Evolutionary conservation across 2,888 invertebrate species (phyloP).

Genomic region (Raillietiella orientalis): DNA sequence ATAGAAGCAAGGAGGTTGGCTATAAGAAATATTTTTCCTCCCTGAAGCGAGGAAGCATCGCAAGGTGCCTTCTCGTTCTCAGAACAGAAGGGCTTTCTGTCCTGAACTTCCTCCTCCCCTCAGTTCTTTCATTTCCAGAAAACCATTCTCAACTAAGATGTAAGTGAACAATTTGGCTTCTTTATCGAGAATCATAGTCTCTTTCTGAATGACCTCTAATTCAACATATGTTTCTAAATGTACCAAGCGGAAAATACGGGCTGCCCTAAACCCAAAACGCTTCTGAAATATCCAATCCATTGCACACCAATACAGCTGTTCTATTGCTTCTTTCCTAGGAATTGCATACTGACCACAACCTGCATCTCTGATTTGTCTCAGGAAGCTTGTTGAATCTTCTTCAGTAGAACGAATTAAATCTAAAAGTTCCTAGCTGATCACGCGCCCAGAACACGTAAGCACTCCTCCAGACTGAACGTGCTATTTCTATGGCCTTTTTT

Average conservation of each 20-base stretch:
- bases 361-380: constrained; percentile 40
- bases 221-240: constrained; percentile 38
- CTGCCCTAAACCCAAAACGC: constrained; percentile 49
- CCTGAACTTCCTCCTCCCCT: constrained; percentile 33
- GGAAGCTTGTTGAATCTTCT: constrained; percentile 41
- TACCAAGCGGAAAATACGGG: constrained; percentile 42
- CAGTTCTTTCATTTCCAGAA: constrained; percentile 31
- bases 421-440: neutral
- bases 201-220: constrained; percentile 62
- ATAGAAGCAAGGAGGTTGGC: too few species aligned
- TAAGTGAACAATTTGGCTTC: constrained; percentile 68
- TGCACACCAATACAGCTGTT: constrained; percentile 30
- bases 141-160: constrained; percentile 44
- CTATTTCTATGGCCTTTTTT: constrained; percentile 21
- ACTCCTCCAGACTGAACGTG: constrained; percentile 35
- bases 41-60: too few species aligned
- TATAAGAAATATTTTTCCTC: too few species aligned
- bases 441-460: constrained; percentile 32
- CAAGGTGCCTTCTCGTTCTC: too few species aligned
- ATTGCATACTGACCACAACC: constrained; percentile 51
- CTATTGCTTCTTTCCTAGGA: constrained; percentile 31
- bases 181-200: constrained; percentile 75
- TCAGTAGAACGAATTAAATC: constrained; percentile 17
- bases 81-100: constrained; percentile 47
- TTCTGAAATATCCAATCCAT: constrained; percentile 53